Base-by-base conservation (phyloP, 2,888 invertebrate species). In the Cheilosia urbana region DNA sequence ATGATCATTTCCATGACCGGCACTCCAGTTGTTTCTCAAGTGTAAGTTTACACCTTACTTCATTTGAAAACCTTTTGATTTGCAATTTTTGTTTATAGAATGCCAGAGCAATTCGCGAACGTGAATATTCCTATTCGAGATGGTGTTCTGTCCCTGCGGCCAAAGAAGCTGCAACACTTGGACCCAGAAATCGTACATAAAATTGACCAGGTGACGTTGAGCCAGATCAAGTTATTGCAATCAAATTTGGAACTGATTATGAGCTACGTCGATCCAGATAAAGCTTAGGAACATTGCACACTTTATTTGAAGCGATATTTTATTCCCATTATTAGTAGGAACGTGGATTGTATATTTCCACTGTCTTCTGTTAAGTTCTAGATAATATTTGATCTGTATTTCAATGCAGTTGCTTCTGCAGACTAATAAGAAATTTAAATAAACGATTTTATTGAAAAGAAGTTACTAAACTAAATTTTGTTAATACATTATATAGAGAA, bases 51-150 rank as follows among this genome's bases (percentile, higher is more conserved):
- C 17, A 17, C 13, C 47, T 30, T 5, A 13, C 27, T 51, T 4
- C 51, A n/a, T 2, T 30, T 19, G 2, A 7, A 24, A n/a, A 42
- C 42, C 27, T 55, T 42, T 40, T 34, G 42, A 13, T n/a, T 47
- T n/a, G 21, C 15, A 51, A 24, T 68, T 55, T 58, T 13, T 63
- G 66, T 79, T 45, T 55, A 37, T 68, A 92, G 92, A 2, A 87
- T 90, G 88, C 91, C 91, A 2, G 91, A 91, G 62, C 89, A 89
- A 66, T 89, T 89, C 69, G 92, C 92, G 4, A 92, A 92, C 78
- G 91, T 92, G 0, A 92, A 92, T 88, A 92, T 92, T 78, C 92
- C 92, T 45, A 89, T 92, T 15, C 88, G 89, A 17, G 90, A 92
- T 88, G 92, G 92, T 71, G 89, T 92, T 0, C 84, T 92, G 2